Percentiles rank a stretch among this genome's conserved stretches.
Evolutionary conservation across 2,888 invertebrate genomes (phyloP).

Genomic region (Schizaphis graminum): DNA sequence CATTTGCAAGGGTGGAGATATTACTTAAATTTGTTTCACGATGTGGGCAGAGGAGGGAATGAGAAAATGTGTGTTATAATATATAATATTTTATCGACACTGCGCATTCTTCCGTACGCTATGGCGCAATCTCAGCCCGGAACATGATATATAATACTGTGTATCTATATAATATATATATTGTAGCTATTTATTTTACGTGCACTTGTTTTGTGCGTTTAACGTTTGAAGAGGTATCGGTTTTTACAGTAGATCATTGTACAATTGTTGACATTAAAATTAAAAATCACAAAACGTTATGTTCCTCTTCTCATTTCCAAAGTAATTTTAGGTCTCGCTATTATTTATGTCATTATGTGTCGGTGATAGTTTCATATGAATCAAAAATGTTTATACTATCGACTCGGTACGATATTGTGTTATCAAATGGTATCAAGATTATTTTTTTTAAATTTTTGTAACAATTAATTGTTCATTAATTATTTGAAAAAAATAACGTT

Average conservation of each 20-base stretch:
- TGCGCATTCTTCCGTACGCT: not conserved
- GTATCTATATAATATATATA: too few species aligned
- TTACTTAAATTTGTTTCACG: constrained; percentile 2
- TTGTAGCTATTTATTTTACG: too few species aligned
- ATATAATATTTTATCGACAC: not conserved
- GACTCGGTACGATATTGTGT: not conserved
- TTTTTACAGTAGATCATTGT: not conserved
- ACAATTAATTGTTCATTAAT: not conserved
- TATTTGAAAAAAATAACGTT: not conserved
- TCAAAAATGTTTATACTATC: not conserved
- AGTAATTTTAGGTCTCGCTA: not conserved
- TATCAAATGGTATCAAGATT: not conserved
- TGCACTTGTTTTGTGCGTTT: not conserved
- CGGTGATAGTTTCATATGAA: not conserved
- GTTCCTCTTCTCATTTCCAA: not conserved
- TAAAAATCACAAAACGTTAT: not conserved
- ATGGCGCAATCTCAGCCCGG: not conserved
- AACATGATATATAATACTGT: not conserved
- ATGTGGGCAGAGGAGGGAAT: not conserved
- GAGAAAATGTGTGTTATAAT: not conserved
- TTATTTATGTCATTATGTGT: not conserved
- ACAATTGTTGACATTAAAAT: not conserved
- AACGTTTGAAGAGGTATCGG: not conserved
- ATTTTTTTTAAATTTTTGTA: not conserved
- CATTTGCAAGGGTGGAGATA: not conserved